These are phyloP conservation scores for Formicarius rufipectus DNA, from an alignment of 2,113 vertebrate species.

Conservation along the genomic window DNA sequence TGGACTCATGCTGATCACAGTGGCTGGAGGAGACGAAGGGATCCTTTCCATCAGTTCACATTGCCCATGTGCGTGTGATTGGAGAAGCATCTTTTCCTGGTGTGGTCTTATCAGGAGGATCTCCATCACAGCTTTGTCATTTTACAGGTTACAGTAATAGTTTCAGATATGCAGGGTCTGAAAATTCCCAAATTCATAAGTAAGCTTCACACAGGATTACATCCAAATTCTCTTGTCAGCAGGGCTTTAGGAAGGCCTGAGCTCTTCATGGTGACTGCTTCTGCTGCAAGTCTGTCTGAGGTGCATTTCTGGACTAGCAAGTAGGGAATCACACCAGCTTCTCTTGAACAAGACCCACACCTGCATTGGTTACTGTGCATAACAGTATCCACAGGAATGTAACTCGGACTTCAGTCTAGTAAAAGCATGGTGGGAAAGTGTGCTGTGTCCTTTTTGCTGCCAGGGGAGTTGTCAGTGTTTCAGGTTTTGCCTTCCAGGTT, in stretches of 20 bases:
- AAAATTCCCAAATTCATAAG: background rate
- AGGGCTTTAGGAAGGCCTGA: background rate
- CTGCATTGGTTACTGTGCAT: background rate
- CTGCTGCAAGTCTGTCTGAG: background rate
- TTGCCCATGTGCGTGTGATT: background rate
- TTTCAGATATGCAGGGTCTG: background rate
- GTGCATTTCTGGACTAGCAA: background rate
- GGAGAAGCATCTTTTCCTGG: background rate
- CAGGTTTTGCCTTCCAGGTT: background rate
- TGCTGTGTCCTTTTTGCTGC: background rate
- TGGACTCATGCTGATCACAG: fast-evolving
- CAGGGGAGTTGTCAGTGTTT: background rate
- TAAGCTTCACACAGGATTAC: background rate
- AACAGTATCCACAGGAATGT: background rate
- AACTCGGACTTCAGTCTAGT: background rate
- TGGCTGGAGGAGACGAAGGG: background rate
- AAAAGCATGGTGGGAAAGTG: background rate
- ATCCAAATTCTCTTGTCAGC: background rate
- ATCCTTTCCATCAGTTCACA: background rate
- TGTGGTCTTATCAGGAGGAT: background rate
- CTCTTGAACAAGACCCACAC: background rate
- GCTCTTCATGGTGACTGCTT: background rate
- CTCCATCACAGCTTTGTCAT: background rate
- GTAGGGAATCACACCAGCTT: fast-evolving
- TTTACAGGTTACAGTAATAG: background rate